These are phyloP conservation scores for Corythornis madagascariensis DNA, from an alignment of 2,113 vertebrate species.

Conservation along the genomic window DNA sequence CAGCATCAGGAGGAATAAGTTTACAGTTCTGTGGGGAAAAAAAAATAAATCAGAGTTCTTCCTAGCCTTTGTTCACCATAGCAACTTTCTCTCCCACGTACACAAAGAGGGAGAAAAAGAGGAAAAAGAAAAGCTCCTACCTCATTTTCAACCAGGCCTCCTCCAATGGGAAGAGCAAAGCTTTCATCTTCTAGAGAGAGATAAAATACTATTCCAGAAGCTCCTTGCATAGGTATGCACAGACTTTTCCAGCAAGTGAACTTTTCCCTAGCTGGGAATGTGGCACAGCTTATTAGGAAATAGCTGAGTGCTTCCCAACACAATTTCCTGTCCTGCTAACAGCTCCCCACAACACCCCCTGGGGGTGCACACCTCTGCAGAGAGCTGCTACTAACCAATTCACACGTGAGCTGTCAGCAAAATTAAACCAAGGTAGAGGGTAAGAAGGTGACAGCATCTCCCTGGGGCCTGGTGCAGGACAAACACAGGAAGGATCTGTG, in stretches of 20 bases:
- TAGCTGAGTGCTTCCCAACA: neutral
- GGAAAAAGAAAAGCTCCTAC: neutral
- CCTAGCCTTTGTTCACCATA: constrained; percentile 41
- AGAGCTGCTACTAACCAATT: neutral
- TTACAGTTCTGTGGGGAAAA: constrained; percentile 11
- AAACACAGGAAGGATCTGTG: fast-evolving
- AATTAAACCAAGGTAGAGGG: neutral
- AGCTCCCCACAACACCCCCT: neutral
- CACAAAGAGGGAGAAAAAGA: neutral
- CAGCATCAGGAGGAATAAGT: neutral
- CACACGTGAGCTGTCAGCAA: neutral
- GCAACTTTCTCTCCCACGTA: neutral
- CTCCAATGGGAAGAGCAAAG: constrained; percentile 1
- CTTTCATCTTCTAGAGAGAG: constrained; percentile 19
- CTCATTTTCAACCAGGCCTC: constrained; percentile 13
- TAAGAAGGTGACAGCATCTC: neutral
- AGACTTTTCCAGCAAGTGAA: neutral
- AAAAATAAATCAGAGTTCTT: neutral
- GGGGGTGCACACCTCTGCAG: neutral
- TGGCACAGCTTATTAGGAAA: neutral
- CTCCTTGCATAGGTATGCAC: neutral
- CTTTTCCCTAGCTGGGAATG: neutral
- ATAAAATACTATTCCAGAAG: constrained; percentile 24
- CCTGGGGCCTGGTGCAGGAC: neutral
- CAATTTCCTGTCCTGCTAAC: neutral